Evolutionary conservation across 2,113 vertebrate species (phyloP).

Genomic region (Leptodactylus fuscus): DNA sequence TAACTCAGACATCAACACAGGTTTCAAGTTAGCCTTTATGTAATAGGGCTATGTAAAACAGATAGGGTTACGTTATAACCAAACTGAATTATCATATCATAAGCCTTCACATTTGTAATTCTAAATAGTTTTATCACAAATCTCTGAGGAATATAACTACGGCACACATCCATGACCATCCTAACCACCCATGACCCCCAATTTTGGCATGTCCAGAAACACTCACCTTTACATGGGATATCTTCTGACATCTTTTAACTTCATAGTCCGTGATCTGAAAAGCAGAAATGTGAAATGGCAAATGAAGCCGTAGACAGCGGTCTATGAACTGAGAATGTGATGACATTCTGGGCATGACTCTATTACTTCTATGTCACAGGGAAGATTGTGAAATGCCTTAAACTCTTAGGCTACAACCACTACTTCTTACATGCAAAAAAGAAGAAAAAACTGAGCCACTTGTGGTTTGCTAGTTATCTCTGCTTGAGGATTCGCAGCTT

Average conservation of each 20-base stretch:
- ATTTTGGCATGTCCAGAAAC: background rate
- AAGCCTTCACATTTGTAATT: too few relatives aligned
- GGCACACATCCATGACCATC: too few relatives aligned
- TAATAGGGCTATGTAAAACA: background rate
- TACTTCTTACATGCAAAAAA: background rate
- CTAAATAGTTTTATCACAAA: too few relatives aligned
- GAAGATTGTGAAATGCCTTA: background rate
- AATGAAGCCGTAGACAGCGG: background rate
- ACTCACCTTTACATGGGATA: background rate
- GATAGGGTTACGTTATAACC: background rate
- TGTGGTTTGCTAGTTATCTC: background rate
- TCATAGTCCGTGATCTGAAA: slow-evolving; percentile 28
- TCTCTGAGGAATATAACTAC: too few relatives aligned
- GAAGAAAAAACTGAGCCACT: too few relatives aligned
- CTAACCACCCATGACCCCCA: background rate
- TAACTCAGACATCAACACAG: too few relatives aligned
- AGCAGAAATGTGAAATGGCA: slow-evolving; percentile 10
- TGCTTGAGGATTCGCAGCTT: background rate
- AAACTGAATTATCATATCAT: too few relatives aligned
- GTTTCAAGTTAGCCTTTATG: too few relatives aligned
- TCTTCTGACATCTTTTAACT: background rate
- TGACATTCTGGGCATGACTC: background rate
- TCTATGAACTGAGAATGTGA: background rate
- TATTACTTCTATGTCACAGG: background rate
- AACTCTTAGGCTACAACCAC: background rate